phyloP scores from a whole-genome alignment of 1,140 invertebrate species.

The Arctopsyche grandis region DNA sequence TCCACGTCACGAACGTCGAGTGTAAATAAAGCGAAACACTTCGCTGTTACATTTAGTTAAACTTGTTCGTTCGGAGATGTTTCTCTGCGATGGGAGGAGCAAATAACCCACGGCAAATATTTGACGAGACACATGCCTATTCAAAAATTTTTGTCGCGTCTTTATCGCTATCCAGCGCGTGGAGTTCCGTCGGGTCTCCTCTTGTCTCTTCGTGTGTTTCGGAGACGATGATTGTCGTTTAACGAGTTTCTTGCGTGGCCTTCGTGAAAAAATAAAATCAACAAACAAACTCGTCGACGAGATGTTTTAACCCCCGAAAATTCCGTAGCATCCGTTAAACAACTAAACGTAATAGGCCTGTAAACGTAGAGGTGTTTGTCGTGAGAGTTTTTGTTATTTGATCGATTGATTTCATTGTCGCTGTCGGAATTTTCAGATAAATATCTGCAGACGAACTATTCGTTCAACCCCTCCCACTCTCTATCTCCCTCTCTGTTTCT shows the following conservation, averaged over 20 bases:
- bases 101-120: conserved; percentile 15
- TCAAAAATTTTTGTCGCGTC: background rate
- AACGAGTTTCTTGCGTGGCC: background rate
- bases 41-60: background rate
- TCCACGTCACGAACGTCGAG: background rate
- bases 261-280: background rate
- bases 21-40: background rate
- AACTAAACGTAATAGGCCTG: background rate
- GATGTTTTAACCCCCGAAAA: no score
- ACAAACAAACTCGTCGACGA: background rate
- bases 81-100: background rate
- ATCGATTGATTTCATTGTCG: background rate
- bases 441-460: background rate
- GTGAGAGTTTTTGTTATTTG: background rate
- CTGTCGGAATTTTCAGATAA: background rate
- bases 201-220: conserved; percentile 20
- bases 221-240: conserved; percentile 21
- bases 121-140: background rate
- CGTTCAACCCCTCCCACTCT: background rate
- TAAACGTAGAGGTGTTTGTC: background rate
- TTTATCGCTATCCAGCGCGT: background rate
- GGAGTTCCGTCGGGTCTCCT: background rate
- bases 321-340: no score
- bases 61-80: background rate
- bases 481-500: no score